Conservation (phyloP, 2,797 vertebrate genomes). For the Geotrypetes seraphini region DNA sequence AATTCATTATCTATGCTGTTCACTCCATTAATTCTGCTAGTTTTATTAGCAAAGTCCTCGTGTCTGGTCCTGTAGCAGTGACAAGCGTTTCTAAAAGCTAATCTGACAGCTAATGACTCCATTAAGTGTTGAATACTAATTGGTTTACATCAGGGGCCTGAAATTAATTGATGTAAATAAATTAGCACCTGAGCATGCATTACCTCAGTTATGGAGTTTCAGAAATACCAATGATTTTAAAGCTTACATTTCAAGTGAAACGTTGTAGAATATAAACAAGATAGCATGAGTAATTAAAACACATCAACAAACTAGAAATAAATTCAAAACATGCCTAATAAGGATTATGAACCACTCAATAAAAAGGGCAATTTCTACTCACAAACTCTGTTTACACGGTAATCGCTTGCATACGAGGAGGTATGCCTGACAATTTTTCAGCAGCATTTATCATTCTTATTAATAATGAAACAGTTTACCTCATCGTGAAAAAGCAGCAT, state of each 20-base stretch:
- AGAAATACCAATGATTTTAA: constrained; percentile 50
- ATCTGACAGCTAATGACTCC: constrained; percentile 96
- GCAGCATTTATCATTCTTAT: constrained; percentile 22
- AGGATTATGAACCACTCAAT: constrained; percentile 32
- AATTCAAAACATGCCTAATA: constrained; percentile 35
- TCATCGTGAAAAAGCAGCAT: no score
- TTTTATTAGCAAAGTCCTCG: constrained; percentile 83
- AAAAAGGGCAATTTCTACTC: constrained; percentile 19
- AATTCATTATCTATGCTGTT: constrained; percentile 90
- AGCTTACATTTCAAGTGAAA: constrained; percentile 44
- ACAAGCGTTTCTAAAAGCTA: constrained; percentile 82
- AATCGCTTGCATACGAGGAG: constrained; percentile 21
- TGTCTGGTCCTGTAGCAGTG: constrained; percentile 63
- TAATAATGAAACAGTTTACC: constrained; percentile 5
- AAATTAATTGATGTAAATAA: constrained; percentile 96
- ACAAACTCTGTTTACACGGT: constrained; percentile 18
- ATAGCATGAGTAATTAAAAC: constrained; percentile 49
- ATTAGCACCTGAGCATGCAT: constrained; percentile 84
- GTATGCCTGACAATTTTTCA: constrained; percentile 18
- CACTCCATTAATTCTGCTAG: constrained; percentile 88
- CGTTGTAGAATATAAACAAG: constrained; percentile 39
- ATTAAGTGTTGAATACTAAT: constrained; percentile 89
- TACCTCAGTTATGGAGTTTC: constrained; percentile 56
- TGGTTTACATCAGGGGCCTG: constrained; percentile 85
- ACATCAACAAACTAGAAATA: constrained; percentile 44